These are phyloP conservation scores for Plemyria rubiginata DNA, from an alignment of 2,888 invertebrate genomes.

Conservation along the genomic window DNA sequence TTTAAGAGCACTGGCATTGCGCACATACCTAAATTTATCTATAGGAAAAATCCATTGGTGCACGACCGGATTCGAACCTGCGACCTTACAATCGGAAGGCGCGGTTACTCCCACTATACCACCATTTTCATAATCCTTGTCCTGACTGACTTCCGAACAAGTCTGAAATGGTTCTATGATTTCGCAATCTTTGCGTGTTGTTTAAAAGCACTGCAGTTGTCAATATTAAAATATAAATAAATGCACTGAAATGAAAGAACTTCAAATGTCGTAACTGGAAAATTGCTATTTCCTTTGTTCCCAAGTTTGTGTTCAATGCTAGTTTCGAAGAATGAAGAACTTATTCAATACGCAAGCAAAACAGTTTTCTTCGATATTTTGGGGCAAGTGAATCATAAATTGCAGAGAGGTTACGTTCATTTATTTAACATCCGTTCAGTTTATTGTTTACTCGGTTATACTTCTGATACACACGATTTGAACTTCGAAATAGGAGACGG, in stretches of 20 bases:
- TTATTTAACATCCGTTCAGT: conserved; percentile 38
- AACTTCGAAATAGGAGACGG: conserved; percentile 23
- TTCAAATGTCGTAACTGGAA: conserved; percentile 12
- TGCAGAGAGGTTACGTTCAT: conserved; percentile 41
- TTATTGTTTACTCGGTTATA: conserved; percentile 14
- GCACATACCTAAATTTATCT: no score
- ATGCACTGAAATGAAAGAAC: conserved; percentile 6
- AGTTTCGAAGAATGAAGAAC: conserved; percentile 31
- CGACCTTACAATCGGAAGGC: no score
- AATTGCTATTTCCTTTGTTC: conserved; percentile 29
- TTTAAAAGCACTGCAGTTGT: conserved; percentile 7
- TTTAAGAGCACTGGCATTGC: no score
- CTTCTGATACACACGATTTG: conserved; percentile 8
- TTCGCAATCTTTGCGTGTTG: conserved; percentile 8
- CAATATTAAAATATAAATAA: conserved; percentile 1
- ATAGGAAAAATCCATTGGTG: no score
- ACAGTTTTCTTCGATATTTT: conserved; percentile 38
- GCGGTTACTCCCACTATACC: no score
- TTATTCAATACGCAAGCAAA: conserved; percentile 36
- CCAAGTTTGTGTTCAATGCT: conserved; percentile 17
- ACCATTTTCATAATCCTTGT: conserved; percentile 12
- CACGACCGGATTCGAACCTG: no score
- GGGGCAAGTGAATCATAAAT: conserved; percentile 39
- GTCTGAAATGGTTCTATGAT: conserved; percentile 13
- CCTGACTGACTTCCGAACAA: conserved; percentile 11